Evolutionary conservation across 2,113 vertebrate species (phyloP).

Genomic region (human (Homo sapiens)): DNA sequence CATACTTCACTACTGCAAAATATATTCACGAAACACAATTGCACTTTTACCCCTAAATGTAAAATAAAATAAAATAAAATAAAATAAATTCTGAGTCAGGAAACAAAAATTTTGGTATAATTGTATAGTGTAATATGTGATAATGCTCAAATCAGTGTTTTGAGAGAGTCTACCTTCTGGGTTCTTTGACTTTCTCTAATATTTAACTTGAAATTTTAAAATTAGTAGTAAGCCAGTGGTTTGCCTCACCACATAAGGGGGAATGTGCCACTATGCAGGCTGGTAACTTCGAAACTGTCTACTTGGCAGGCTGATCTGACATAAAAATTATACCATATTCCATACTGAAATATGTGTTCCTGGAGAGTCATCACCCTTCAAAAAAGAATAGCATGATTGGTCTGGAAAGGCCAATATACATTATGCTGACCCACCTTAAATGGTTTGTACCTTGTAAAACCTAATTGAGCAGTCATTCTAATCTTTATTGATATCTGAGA

Average conservation of each 20-base stretch:
- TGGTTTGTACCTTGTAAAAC: not conserved
- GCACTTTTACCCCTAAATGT: no score
- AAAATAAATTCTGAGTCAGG: not conserved
- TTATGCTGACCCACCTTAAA: not conserved
- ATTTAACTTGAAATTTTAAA: conserved; percentile 13
- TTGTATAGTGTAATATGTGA: not conserved
- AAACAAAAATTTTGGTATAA: not conserved
- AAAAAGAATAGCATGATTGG: not conserved
- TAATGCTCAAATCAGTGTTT: not conserved
- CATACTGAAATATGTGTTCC: not conserved
- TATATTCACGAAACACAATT: no score
- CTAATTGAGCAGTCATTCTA: not conserved
- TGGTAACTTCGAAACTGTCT: not conserved
- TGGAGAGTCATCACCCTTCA: not conserved
- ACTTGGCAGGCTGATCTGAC: not conserved
- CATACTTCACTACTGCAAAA: no score
- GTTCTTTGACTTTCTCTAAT: not conserved
- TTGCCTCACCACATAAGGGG: not conserved
- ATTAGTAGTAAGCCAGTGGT: not conserved
- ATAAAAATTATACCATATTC: not conserved
- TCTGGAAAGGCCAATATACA: not conserved
- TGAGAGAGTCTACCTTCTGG: not conserved
- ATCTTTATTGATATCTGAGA: not conserved
- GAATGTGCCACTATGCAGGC: not conserved
- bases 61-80: no score